Conservation (phyloP, 35 echinoderm and acorn worm genomes). For the Anneissia japonica region DNA sequence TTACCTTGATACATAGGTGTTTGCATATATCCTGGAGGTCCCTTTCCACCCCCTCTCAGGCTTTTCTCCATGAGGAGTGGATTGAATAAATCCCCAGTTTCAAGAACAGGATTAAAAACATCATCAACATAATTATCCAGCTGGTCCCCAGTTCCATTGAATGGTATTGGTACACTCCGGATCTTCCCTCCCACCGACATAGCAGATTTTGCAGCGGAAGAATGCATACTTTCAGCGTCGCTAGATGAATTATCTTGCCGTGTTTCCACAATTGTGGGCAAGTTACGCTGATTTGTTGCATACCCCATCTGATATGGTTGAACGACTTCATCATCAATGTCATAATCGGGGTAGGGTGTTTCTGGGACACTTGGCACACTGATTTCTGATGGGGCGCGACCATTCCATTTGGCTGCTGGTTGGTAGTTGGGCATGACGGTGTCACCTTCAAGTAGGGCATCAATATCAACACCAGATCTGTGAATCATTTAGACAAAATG, state of each 20-base stretch:
- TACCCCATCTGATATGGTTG: neutral
- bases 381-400: neutral
- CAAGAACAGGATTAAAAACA: conserved; percentile 22
- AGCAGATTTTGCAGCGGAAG: neutral
- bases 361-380: neutral
- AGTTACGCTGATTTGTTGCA: neutral
- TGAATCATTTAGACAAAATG: neutral
- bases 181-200: neutral
- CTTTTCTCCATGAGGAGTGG: conserved; percentile 13
- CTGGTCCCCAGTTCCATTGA: neutral
- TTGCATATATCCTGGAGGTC: conserved; percentile 15
- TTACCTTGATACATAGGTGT: conserved; percentile 11
- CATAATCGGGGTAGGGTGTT: neutral
- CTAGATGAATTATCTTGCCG: neutral
- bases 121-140: conserved; percentile 26
- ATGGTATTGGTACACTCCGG: neutral
- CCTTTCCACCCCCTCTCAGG: conserved; percentile 45
- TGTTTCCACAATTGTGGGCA: neutral
- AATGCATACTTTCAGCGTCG: neutral
- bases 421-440: neutral
- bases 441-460: neutral
- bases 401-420: neutral
- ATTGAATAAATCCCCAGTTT: conserved; percentile 23
- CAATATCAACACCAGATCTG: neutral
- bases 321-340: neutral